A percentile compares a stretch with the other conserved stretches of the same genome.
phyloP scores from a whole-genome alignment of 2,888 invertebrate genomes.

The Augochlorella aurata region DNA sequence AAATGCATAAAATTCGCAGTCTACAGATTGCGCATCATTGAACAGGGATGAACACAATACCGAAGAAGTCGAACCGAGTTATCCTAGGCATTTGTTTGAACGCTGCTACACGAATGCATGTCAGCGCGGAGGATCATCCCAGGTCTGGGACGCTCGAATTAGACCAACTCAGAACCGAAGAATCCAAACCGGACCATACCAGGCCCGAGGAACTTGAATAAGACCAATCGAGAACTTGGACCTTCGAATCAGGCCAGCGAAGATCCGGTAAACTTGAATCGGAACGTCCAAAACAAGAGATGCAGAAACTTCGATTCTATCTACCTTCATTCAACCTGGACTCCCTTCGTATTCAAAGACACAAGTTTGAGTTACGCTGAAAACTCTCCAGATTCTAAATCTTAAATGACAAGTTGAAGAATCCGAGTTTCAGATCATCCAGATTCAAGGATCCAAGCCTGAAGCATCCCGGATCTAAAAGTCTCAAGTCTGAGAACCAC shows the following conservation, averaged over 20 bases:
- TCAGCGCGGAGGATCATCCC: background rate
- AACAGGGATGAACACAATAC: background rate
- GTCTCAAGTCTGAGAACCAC: background rate
- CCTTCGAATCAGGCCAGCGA: background rate
- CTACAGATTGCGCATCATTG: background rate
- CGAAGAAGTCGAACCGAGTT: background rate
- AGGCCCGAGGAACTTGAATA: background rate
- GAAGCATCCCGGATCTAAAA: background rate
- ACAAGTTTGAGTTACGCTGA: background rate
- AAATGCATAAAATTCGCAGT: too few relatives aligned
- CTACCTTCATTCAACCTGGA: background rate
- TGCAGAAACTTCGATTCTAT: background rate
- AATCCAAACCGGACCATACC: background rate
- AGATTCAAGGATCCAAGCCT: background rate
- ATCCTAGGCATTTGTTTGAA: slow-evolving; percentile 5
- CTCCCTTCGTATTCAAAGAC: background rate
- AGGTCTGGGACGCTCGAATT: slow-evolving; percentile 2
- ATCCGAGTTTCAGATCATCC: background rate
- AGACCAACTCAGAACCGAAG: background rate
- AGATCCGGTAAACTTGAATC: background rate
- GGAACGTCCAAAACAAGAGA: background rate
- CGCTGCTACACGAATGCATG: background rate
- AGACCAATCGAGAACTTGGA: background rate
- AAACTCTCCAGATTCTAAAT: too few relatives aligned
- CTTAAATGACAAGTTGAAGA: too few relatives aligned